Evolutionary conservation across 2,113 vertebrate genomes (phyloP), one percentile per base, ranked within the genome.

Genomic region (Pachycephala philippinensis): DNA sequence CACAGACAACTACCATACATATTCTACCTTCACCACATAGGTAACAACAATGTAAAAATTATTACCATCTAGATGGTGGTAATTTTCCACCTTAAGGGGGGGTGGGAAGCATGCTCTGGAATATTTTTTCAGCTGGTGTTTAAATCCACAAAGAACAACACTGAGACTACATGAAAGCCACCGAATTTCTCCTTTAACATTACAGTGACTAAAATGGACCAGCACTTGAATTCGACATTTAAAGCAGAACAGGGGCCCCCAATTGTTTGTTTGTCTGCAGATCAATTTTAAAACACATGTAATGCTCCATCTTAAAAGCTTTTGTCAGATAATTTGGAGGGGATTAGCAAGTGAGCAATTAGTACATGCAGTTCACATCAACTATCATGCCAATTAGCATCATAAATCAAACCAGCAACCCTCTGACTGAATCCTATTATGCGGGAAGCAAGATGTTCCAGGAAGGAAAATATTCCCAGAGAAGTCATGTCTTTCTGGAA

Each of bases 321-420:
- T 95, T 77, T 84, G 57, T 74, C 72, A 70, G 24, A 63, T 35
- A 66, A 93, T 90, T 52, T 74, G 42, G 59, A 95, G 47, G 61
- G n/a, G 47, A 90, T 72, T 40, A 84, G 84, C 77, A 84, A 90
- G 42, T 11, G 21, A 95, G 77, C 68, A 94, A 90, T 95, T 93
- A 85, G 82, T 83, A 78, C 64, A 42, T 5, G 35, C 92, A 71
- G 76, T 75, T 88, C 90, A 66, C 88, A 92, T 80, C 50, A 86
- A 68, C 83, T 9, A 95, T 21, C 52, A 27, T 3, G 57, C 47
- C 90, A 94, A 90, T 91, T 74, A 95, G 71, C 79, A 78, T 27
- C 69, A 80, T 74, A 93, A 92, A 96, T 74, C 85, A 86, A 82
- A 90, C 28, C 71, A 96, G 81, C 66, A 91, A 30, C 9, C 23